Evolutionary conservation across 92 coral and sea anemone species (phyloP).

Genomic region (Zoanthus solanderi): DNA sequence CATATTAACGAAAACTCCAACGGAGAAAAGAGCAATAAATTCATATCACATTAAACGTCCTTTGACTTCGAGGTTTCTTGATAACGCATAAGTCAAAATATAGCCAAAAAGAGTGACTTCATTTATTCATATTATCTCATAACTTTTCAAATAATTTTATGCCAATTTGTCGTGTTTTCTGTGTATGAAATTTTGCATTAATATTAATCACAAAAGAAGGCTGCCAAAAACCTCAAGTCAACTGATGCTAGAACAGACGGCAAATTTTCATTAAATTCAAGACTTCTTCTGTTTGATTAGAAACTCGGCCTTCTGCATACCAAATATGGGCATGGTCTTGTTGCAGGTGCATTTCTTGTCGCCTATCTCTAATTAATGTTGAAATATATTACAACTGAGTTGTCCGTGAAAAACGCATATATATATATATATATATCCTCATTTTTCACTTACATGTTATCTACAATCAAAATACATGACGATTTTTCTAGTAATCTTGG

Average conservation of each 20-base stretch:
- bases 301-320: background rate
- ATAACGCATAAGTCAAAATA: slow-evolving; percentile 19
- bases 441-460: slow-evolving; percentile 42
- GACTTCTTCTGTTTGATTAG: background rate
- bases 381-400: slow-evolving; percentile 33
- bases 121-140: background rate
- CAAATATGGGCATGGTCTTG: slow-evolving; percentile 23
- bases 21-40: slow-evolving; percentile 54
- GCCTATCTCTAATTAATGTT: slow-evolving; percentile 44
- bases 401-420: slow-evolving; percentile 28
- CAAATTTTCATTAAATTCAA: slow-evolving; percentile 7
- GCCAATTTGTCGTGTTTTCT: slow-evolving; percentile 27
- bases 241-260: background rate
- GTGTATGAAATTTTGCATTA: slow-evolving; percentile 25
- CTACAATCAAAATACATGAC: slow-evolving; percentile 46
- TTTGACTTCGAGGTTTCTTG: slow-evolving; percentile 20
- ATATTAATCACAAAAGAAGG: slow-evolving; percentile 1
- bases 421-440: slow-evolving; percentile 25
- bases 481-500: slow-evolving; percentile 17
- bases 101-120: background rate
- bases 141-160: slow-evolving; percentile 34
- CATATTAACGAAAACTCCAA: slow-evolving; percentile 40
- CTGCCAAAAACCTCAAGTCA: background rate
- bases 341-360: slow-evolving; percentile 17
- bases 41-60: slow-evolving; percentile 28